Percentiles rank a stretch among this genome's conserved stretches.
Evolutionary conservation across 1,140 invertebrate species (phyloP).

Genomic region (Lamellibrachia luymesi): DNA sequence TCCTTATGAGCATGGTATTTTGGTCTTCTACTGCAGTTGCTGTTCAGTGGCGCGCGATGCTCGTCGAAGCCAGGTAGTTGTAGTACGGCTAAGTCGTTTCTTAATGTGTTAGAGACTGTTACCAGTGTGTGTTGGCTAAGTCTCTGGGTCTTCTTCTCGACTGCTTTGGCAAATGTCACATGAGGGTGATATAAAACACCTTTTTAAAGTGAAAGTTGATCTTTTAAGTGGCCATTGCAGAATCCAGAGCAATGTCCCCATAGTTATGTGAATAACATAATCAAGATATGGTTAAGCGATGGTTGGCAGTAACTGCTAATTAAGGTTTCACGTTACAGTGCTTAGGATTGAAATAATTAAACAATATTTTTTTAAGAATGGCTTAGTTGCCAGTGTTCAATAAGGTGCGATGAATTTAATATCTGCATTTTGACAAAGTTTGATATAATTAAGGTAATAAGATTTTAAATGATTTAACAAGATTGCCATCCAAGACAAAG

Average conservation of each 20-base stretch:
- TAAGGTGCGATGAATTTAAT: background rate
- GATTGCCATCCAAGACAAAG: too few species aligned
- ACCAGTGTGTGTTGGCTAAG: background rate
- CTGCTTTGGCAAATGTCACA: background rate
- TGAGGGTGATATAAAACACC: background rate
- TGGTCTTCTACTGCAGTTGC: background rate
- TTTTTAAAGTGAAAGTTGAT: background rate
- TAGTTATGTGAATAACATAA: background rate
- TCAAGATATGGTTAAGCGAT: background rate
- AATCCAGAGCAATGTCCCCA: background rate
- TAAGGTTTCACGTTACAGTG: background rate
- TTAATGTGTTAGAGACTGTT: background rate
- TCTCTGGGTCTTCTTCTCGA: background rate
- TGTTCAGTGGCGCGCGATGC: background rate
- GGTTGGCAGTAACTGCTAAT: background rate
- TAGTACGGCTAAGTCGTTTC: background rate
- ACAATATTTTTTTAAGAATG: background rate
- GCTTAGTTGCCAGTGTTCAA: too few species aligned
- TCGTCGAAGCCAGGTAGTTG: background rate
- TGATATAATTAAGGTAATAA: background rate
- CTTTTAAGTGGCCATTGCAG: background rate
- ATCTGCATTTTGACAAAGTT: background rate
- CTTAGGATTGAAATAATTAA: background rate
- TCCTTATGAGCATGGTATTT: slow-evolving; percentile 2
- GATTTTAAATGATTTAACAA: too few species aligned